Evolutionary conservation across 2,888 invertebrate species (phyloP), one percentile per base, ranked within the genome.

Genomic region (Crioceris asparagi): DNA sequence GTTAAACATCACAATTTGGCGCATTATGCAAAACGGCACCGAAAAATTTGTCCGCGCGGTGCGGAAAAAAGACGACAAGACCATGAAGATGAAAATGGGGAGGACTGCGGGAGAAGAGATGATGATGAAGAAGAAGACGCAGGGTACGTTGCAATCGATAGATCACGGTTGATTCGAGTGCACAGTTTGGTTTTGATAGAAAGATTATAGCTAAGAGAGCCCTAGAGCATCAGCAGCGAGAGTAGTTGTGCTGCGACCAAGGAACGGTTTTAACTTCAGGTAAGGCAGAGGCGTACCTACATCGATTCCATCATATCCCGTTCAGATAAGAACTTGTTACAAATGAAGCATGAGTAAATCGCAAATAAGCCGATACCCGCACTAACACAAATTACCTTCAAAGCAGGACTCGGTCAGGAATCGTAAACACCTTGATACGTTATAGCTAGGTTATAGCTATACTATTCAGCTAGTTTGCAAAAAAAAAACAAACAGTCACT

Each of bases 141-240:
- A 14, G 32, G 32, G 12, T 8, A 40, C 40, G 40, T 36, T 38
- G 41, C 46, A 52, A 54, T 54, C 56, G 52, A 57, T 58, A 58
- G 56, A 58, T 57, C 58, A 58, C 56, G 53, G 45, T 53, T 43
- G 50, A 53, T 50, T 49, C 48, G 40, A 38, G 47, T 46, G 47
- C 52, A 52, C 51, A 54, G 47, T 54, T 55, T 49, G 45, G 49
- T 55, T 57, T 57, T 57, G 57, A 59, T 57, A 55, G 57, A 57
- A 59, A 57, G 57, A 57, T 59, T 57, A 57, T 54, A 47, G 45
- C 38, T 39, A 46, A 44, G 37, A 36, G 35, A 36, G 43, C 41
- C 47, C 47, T 35, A 32, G 35, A 43, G 48, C 47, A 35, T 14
- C 34, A 17, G 29, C 34, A 33, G 36, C 27, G 40, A 40, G 42